Evolutionary conservation across 1,140 invertebrate genomes (phyloP), one percentile per base, ranked within the genome.

Genomic region (Drosophila erecta): DNA sequence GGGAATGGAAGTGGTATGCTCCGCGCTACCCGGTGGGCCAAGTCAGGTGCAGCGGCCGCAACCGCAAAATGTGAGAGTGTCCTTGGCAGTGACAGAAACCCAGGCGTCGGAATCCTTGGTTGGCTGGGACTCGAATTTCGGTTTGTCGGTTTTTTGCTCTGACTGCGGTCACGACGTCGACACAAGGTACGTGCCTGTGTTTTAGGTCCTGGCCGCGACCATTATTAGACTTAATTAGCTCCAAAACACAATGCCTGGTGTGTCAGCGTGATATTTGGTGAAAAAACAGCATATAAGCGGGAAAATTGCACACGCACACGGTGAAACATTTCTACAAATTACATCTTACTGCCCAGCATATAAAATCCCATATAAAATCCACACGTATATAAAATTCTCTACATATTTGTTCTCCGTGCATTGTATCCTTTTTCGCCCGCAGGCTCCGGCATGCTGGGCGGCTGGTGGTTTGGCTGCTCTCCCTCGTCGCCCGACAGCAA

Each of bases 401-500:
- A 17, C 17, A 17, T 2, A 4, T 33, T 50, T 49, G 15, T 24
- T 50, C 47, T 15, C 47, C 1, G 24, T 50, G 47, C 2, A 50
- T 5, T 33, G 8, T 30, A 30, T 12, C 2, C 10, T 10, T 50
- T 15, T 15, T 2, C 14, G 4, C 4, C 24, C 4, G 24, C 51
- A 94, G 93, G 93, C 74, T 93, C 92, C 89, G 95, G 94, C 58
- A 94, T 95, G 83, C 92, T 96, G 67, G 95, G 95, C 37, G 94
- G 94, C 59, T 96, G 96, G 95, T 96, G 94, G 94, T 95, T 95
- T 73, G 94, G 94, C 60, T 94, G 93, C 71, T 95, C 95, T 2
- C 95, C 96, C 0, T 96, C 96, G 20, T 95, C 96, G 30, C 96
- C 96, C 20, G 97, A 98, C 89, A 96, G 95, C 87, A 97, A 98